These are phyloP conservation scores for Sminthurides aquaticus DNA, from an alignment of 2,888 invertebrate genomes.

Conservation along the genomic window DNA sequence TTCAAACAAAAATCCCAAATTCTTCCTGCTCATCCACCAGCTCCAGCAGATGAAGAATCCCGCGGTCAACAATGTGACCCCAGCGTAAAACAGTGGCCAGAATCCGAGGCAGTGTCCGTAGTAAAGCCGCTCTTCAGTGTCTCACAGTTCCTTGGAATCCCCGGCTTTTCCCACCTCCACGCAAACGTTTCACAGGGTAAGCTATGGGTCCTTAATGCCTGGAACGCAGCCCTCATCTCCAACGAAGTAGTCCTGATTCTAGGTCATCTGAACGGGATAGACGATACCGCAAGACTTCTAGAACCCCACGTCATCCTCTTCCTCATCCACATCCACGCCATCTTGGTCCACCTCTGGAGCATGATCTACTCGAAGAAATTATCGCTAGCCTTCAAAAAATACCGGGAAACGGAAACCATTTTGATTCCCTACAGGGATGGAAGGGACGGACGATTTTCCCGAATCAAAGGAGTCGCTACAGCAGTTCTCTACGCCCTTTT, in stretches of 20 bases:
- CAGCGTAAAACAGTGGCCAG: neutral
- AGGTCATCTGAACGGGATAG: neutral
- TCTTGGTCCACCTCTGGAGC: slow-evolving; percentile 29
- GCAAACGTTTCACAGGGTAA: neutral
- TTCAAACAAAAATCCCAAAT: neutral
- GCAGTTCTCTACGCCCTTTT: slow-evolving; percentile 25
- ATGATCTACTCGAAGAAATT: slow-evolving; percentile 25
- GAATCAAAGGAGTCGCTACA: slow-evolving; percentile 26
- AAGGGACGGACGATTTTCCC: slow-evolving; percentile 10
- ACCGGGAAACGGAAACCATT: slow-evolving; percentile 23
- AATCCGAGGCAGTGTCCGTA: neutral
- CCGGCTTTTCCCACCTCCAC: neutral
- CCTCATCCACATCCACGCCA: slow-evolving; percentile 21
- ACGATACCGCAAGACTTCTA: neutral
- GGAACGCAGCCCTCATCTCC: neutral
- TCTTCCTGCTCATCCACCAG: neutral
- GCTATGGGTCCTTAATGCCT: neutral
- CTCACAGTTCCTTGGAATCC: neutral
- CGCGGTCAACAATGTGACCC: neutral
- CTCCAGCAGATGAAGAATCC: neutral
- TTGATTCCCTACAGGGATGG: neutral
- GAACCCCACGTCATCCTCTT: neutral
- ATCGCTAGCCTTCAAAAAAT: slow-evolving; percentile 20
- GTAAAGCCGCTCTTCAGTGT: neutral
- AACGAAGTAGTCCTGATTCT: neutral